Evolutionary conservation across 2,888 invertebrate genomes (phyloP).

Genomic region (Drosophila paracracens): DNA sequence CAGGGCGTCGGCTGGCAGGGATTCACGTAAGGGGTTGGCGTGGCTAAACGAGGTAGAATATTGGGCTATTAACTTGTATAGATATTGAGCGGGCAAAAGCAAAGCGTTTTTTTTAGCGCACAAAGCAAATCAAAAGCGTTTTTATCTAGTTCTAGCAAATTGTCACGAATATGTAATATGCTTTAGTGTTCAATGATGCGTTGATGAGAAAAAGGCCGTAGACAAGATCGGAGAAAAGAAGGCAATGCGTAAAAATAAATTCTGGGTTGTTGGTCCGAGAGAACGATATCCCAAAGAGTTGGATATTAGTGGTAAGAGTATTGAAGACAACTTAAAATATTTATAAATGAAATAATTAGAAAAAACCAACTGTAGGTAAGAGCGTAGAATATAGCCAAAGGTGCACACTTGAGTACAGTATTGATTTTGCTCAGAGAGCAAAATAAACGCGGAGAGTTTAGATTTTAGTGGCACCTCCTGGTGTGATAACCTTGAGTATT

Average conservation of each 20-base stretch:
- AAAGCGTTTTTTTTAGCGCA: constrained; percentile 34
- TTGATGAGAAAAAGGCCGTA: neutral
- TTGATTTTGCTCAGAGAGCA: constrained; percentile 21
- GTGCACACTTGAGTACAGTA: constrained; percentile 26
- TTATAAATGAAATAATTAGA: neutral
- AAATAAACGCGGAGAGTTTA: neutral
- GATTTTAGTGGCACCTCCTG: neutral
- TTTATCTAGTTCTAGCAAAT: constrained; percentile 44
- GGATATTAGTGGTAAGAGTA: neutral
- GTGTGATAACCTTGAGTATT: neutral
- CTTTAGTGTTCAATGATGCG: constrained; percentile 8
- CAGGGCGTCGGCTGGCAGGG: constrained; percentile 92
- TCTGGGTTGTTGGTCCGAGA: constrained; percentile 26
- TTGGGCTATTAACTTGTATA: constrained; percentile 24
- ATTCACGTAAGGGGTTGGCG: constrained; percentile 83
- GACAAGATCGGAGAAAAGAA: neutral
- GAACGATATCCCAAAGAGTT: neutral
- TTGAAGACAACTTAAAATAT: neutral
- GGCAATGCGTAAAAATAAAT: constrained; percentile 18
- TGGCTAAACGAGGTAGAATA: constrained; percentile 49
- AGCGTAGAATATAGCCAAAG: neutral
- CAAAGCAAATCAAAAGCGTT: constrained; percentile 31
- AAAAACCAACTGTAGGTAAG: neutral
- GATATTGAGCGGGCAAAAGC: constrained; percentile 34
- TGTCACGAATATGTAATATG: constrained; percentile 27